Evolutionary conservation across 2,888 invertebrate species (phyloP).

Genomic region (Tanaodytes sp.): DNA sequence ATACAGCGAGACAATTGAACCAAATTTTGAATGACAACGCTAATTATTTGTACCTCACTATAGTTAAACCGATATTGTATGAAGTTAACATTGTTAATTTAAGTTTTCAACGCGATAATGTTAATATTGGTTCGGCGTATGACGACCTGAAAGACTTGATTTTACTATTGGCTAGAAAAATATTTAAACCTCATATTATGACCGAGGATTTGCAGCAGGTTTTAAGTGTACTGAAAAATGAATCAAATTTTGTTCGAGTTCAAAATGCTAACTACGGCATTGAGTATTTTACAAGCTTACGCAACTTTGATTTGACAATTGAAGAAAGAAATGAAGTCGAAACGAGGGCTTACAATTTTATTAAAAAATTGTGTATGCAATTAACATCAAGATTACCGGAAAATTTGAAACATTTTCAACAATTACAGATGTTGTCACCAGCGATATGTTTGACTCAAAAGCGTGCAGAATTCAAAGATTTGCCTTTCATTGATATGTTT

Average conservation of each 20-base stretch:
- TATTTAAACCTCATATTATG: background rate
- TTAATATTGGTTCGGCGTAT: background rate
- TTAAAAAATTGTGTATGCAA: background rate
- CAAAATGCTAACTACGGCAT: background rate
- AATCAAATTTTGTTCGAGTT: background rate
- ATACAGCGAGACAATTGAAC: constrained; percentile 21
- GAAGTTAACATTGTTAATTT: background rate
- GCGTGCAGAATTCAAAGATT: background rate
- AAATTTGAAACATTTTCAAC: background rate
- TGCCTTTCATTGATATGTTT: constrained; percentile 5
- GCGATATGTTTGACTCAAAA: background rate
- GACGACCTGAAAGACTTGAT: background rate
- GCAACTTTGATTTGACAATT: background rate
- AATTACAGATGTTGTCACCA: background rate
- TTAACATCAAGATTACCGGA: background rate
- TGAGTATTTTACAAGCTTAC: background rate
- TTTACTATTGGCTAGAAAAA: background rate
- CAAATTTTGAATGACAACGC: constrained; percentile 37
- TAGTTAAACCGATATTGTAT: background rate
- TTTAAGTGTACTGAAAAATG: background rate
- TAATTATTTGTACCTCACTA: constrained; percentile 18
- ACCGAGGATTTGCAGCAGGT: background rate
- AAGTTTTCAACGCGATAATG: background rate
- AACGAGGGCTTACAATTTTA: background rate
- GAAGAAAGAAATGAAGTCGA: background rate